Evolutionary conservation across 2,113 vertebrate genomes (phyloP), one percentile per base, ranked within the genome.

Genomic region (Emberiza fucata): DNA sequence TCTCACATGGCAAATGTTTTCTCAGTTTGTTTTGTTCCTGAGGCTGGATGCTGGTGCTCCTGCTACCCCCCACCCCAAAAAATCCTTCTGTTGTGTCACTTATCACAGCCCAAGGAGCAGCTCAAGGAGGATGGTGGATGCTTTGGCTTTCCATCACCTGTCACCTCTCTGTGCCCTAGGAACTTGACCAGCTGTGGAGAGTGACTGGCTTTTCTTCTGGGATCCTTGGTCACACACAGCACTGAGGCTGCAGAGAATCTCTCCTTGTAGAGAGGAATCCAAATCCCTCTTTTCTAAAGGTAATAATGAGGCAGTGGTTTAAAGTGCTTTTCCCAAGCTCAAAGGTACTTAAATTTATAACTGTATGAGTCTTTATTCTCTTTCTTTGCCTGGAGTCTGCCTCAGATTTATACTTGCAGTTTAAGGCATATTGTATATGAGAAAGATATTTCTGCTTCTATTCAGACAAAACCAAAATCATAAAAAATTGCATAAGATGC

Each of bases 321-420:
- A 59, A 82, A 85, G 48, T 35, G 37, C 14, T 63, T 77, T 75
- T 72, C 75, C 94, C 42, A 95, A 72, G 79, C 91, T 97, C 96
- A 96, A 86, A 96, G 51, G 76, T 86, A 75, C 69, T 87, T 94
- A 71, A 61, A 95, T 97, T 96, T 97, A 95, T 91, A 93, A 91
- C 45, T 2, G 0, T 29, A n/a, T 28, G 29, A 71, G 42, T 37
- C 64, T 93, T 96, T 90, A 77, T 40, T 95, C 57, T 92, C 25
- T 22, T 94, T 85, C 59, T 96, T 75, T 95, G 91, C 81, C 25
- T 82, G 76, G 96, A 83, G 19, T 81, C 76, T 92, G 77, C n/a
- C 64, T 50, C 47, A 97, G 95, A 95, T 97, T 97, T 93, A 96
- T 79, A 76, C 20, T 83, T 95, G 70, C 66, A 86, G 53, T 56